Percentiles rank a stretch among this genome's conserved stretches.
Evolutionary conservation across 2,888 invertebrate species (phyloP).

Genomic region (Coronaproctus castanopsis): DNA sequence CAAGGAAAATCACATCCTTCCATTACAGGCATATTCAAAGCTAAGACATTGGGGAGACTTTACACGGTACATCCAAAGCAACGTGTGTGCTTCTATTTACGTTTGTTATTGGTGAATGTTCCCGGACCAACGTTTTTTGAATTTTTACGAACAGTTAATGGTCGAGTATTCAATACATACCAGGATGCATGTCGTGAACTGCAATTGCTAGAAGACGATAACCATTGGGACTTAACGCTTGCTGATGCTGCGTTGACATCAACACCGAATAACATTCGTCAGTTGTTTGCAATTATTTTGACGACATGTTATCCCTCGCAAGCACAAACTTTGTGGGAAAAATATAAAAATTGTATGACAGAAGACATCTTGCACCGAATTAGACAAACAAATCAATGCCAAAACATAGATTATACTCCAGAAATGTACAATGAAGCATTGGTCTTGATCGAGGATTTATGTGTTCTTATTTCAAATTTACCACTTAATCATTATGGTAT

Average conservation of each 20-base stretch:
- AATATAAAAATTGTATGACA: constrained; percentile 19
- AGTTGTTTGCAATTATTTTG: constrained; percentile 23
- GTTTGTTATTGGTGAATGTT: constrained; percentile 18
- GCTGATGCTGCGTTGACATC: constrained; percentile 16
- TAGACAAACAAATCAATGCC: constrained; percentile 18
- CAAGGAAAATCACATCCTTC: constrained; percentile 8
- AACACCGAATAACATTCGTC: constrained; percentile 21
- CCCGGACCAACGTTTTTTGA: constrained; percentile 20
- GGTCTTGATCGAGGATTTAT: constrained; percentile 8
- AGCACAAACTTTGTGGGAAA: constrained; percentile 20
- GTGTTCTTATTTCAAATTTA: constrained; percentile 13
- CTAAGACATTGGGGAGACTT: constrained; percentile 4
- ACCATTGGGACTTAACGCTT: constrained; percentile 17
- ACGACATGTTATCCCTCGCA: constrained; percentile 21
- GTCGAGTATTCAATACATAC: no score
- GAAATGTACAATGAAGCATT: constrained; percentile 7
- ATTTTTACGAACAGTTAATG: constrained; percentile 22
- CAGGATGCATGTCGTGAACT: constrained; percentile 12
- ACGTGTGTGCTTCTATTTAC: no score
- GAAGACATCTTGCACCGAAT: constrained; percentile 21
- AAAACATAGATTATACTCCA: background rate
- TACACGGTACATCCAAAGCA: constrained; percentile 12
- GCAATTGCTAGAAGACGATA: constrained; percentile 18
- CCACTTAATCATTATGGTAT: constrained; percentile 1
- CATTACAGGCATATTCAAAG: background rate